Base-by-base conservation (phyloP, 2,797 vertebrate genomes). In the Pangasius sanitwongsei region DNA sequence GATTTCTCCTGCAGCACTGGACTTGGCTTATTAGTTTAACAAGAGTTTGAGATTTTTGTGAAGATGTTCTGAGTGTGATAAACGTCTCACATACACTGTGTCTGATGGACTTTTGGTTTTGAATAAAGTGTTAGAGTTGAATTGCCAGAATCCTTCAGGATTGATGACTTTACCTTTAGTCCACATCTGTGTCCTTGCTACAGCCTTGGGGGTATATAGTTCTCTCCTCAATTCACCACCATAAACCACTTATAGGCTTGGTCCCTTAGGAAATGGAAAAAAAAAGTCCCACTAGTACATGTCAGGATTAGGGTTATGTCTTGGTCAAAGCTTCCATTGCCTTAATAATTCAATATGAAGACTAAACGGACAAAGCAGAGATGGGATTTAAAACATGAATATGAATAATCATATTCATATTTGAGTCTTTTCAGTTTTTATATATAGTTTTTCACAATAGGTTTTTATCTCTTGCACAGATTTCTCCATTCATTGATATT, bases 401-500 rank as follows among this genome's bases (percentile, higher is more conserved):
- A 77, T 53, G 5, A 15, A 77, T 74, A 44, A 41, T 15, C 70
- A 74, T 41, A 44, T 74, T 7, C 25, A 55, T 78, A 23, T 18
- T 78, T 34, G 12, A 78, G 48, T 1, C 7, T 31, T n/a, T 78
- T 18, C 28, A 6, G 3, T 65, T 65, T 41, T 7, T 83, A 41
- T 44, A 9, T 31, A 31, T n/a, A 31, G 18, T 44, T 67, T 81
- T 89, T 41, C 77, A 83, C 86, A 90, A 15, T 34, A 78, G 48
- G 48, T 59, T 82, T 81, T 55, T 31, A 57, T 90, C 75, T 89
- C 48, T 85, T 87, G 63, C 57, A 87, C 63, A 81, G 74, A 85
- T 90, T 90, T 80, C 74, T 87, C 20, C 53, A 83, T 86, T 89
- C 37, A 83, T 57, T 89, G 72, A 90, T 96, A 94, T 94, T 93